Evolutionary conservation across 1,140 invertebrate species (phyloP), one percentile per base, ranked within the genome.

Genomic region (Drosophila nikananu): DNA sequence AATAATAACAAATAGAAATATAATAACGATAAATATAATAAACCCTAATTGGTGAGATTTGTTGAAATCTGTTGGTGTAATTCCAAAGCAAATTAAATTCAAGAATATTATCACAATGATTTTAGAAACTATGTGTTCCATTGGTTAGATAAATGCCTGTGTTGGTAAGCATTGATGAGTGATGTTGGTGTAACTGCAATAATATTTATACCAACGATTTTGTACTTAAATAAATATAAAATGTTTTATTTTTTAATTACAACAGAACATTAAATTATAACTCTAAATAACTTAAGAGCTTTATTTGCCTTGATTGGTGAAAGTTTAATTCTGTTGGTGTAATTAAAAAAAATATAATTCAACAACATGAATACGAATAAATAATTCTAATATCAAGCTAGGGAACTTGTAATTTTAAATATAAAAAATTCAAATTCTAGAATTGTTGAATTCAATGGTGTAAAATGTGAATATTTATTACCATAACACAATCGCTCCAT

Each of bases 401-500:
- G 2, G 12, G 5, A 12, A 23, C 13, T 46, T 7, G 1, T 46
- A 7, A 23, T 15, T 15, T 6, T 6, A 13, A 21, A 13, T 32
- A 9, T 3, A 10, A 7, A 10, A 32, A 13, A 15, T 1, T 6
- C 0, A 7, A 46, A 42, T 5, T 23, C 2, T 23, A 7, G 1
- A 23, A 23, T 23, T 48, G 6, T 23, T 23, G 4, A 48, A 48
- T 15, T 46, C 13, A 23, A 15, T 46, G 6, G 6, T 46, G 6
- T 15, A 7, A 23, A 48, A 23, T 17, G 17, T 0, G 2, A 23
- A 9, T 15, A 25, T 2, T n/a, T 60, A 95, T 95, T 95, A 97
- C 97, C 95, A 93, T 96, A 95, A 90, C 97, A 97, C 91, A 98
- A 95, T 82, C 95, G 95, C 93, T 97, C 97, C 81, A 98, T 96